Base-by-base conservation (phyloP, 2,888 invertebrate species). In the Drosophila histrio region DNA sequence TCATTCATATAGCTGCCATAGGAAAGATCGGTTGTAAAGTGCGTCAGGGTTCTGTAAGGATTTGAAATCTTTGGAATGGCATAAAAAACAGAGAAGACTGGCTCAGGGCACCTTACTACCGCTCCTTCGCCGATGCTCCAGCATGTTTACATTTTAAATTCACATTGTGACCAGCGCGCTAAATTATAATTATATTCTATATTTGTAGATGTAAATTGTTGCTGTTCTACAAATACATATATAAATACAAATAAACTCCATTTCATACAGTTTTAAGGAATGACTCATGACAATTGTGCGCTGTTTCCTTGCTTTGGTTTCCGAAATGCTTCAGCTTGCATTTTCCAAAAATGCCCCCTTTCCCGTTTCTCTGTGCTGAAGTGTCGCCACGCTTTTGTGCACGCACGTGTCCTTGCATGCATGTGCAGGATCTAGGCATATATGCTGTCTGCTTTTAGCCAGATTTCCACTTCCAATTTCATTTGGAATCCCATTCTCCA, bases 331-430 rank as follows among this genome's bases (percentile, higher is more conserved):
- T 32, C 22, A 21, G 19, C 15, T 11, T 13, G 11, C 13, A 9
- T 21, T n/a, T 8, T 46, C n/a, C 11, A 5, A 0, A 72, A 47
- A 63, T 47, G 36, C 49, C 8, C 3, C 8, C n/a, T 8, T 19
- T 41, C 1, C 47, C 26, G 17, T 24, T 47, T 53, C 8, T n/a
- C 32, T 13, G 11, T 19, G 26, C 3, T 17, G n/a, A 13, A 24
- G 24, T 34, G n/a, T 8, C 9, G 3, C 34, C 49, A 30, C 17
- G 28, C 28, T 54, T 72, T 62, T 61, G 58, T 53, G 30, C 11
- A 54, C 53, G 77, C 88, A 86, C 87, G 83, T 88, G 88, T 82
- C 67, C 74, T 62, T 72, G 87, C 87, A 88, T 86, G 46, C 49
- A 43, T 47, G 53, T 50, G 34, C 56, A 83, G 86, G 82, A 86